Base-by-base conservation (phyloP, 2,888 invertebrate species). In the Salpingus planirostris region DNA sequence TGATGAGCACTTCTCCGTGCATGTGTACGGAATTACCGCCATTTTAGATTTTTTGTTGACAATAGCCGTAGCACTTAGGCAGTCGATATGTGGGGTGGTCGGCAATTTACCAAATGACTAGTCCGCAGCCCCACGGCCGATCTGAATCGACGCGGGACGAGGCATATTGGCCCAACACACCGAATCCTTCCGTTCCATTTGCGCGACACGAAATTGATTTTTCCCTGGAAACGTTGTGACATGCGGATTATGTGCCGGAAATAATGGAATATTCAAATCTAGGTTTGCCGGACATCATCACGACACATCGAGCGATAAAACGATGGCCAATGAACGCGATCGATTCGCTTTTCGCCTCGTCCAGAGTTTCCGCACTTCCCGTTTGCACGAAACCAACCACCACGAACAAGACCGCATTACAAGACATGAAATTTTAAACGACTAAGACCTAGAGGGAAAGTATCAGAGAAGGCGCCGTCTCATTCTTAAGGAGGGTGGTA, bases 171-270 rank as follows among this genome's bases (percentile, higher is more conserved):
- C 21, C 30, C 30, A 32, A 44, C 42, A 43, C 46, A 45, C 45
- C 46, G 50, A 53, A 52, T 50, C 51, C 45, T 48, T 54, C 46
- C 48, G 44, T 46, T 45, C 46, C 47, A 54, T 54, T 53, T 52
- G 53, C 51, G 50, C 52, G 55, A 42, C 46, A 47, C 31, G 40
- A 44, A 58, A 59, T 57, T 58, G 57, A 57, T 58, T 58, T 57
- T 57, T 52, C 45, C 33, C 47, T 45, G 50, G 51, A 43, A 47
- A 48, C 45, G 37, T 36, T 35, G 38, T 47, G 46, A 44, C 38
- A 42, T 30, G 30, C 28, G 36, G 27, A 33, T 38, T 40, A 39
- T 38, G 33, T 25, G 26, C 29, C 29, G 36, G 37, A 44, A 46
- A 44, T 44, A 44, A 42, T 41, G 40, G 41, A 43, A 42, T 42